These are phyloP conservation scores for Trididemnum miniatum DNA, from an alignment of 23 tunicate genomes.

Conservation along the genomic window DNA sequence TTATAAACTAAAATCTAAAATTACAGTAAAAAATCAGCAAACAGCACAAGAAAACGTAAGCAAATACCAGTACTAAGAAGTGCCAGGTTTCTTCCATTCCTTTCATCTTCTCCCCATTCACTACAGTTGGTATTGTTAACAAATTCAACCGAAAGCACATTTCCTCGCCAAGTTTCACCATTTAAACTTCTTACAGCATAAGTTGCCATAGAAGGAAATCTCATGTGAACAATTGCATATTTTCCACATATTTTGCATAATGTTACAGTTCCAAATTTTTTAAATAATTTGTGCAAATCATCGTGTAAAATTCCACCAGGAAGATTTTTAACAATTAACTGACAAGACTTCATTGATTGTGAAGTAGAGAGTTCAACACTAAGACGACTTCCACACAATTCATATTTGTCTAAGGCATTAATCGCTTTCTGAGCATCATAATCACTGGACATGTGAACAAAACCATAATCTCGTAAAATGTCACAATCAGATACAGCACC, in stretches of 20 bases:
- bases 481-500: conserved; percentile 88
- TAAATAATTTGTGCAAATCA: conserved; percentile 83
- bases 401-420: conserved; percentile 58
- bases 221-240: conserved; percentile 76
- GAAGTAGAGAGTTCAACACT: conserved; percentile 90
- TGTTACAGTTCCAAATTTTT: conserved; percentile 86
- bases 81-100: too few species aligned
- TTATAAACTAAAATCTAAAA: too few species aligned
- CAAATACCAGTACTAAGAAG: too few species aligned
- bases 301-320: conserved; percentile 50
- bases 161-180: conserved; percentile 79
- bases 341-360: conserved; percentile 88
- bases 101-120: conserved; percentile 1
- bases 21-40: too few species aligned
- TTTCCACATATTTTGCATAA: conserved; percentile 56
- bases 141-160: conserved; percentile 74
- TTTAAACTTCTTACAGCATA: conserved; percentile 67
- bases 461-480: conserved; percentile 87
- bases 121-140: conserved; percentile 35
- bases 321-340: conserved; percentile 66
- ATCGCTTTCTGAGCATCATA: conserved; percentile 64
- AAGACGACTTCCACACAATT: conserved; percentile 68
- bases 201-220: conserved; percentile 89
- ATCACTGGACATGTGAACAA: conserved; percentile 84
- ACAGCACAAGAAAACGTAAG: too few species aligned